Conservation (phyloP, 2,888 invertebrate genomes). For the Drosophila mettleri region DNA sequence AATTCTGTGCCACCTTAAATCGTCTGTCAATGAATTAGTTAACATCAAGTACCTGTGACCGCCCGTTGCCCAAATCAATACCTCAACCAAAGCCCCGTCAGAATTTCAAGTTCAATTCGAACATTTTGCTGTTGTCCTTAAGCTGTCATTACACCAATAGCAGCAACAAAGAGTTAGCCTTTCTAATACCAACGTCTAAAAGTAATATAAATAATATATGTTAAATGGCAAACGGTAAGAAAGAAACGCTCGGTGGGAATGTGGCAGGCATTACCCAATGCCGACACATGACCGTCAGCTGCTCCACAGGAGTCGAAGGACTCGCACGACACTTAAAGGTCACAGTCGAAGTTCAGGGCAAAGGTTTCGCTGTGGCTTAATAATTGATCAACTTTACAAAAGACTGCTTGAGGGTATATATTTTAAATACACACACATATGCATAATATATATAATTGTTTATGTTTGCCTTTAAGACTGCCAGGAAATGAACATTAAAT, state of each 20-base stretch:
- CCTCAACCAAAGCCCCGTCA: not conserved
- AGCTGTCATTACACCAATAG: conserved; percentile 25
- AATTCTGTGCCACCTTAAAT: not conserved
- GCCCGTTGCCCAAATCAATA: conserved; percentile 33
- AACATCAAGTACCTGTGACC: conserved; percentile 19
- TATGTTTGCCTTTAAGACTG: conserved; percentile 1
- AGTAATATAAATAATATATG: conserved; percentile 58
- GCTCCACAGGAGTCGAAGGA: conserved; percentile 44
- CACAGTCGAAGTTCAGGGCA: conserved; percentile 70
- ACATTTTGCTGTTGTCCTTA: conserved; percentile 28
- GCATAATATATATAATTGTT: conserved; percentile 2
- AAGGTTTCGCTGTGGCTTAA: conserved; percentile 59
- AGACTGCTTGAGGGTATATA: conserved; percentile 20
- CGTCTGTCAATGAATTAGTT: not conserved
- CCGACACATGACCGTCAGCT: conserved; percentile 48
- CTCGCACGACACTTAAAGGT: conserved; percentile 53
- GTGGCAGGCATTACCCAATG: conserved; percentile 21
- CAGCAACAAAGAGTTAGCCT: conserved; percentile 5
- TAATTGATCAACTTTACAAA: conserved; percentile 69
- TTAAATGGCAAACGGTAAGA: conserved; percentile 18
- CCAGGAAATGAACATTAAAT: conserved; percentile 37
- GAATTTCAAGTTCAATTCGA: conserved; percentile 26
- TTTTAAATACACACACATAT: not conserved
- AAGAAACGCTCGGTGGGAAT: conserved; percentile 13
- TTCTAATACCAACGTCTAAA: conserved; percentile 18